Base-by-base conservation (phyloP, 2,888 invertebrate species). In the Ashinkailepas kermadecensis region DNA sequence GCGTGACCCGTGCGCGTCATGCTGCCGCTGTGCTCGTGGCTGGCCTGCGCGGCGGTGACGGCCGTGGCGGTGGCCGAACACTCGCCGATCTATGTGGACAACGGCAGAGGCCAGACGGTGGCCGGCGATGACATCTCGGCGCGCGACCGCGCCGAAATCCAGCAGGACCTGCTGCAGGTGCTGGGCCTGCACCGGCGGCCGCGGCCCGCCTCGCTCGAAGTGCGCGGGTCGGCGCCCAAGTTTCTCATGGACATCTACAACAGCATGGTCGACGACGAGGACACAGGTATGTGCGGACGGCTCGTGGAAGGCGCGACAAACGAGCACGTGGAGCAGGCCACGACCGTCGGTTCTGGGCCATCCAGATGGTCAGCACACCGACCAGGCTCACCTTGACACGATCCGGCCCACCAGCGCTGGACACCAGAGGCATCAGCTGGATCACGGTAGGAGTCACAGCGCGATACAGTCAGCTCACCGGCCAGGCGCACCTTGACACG, bases 151-250 rank as follows among this genome's bases (percentile, higher is more conserved):
- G 67, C 18, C 12, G 83, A 83, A 57, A 65, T 83, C n/a, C 82
- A 82, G 4, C 62, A 70, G 57, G 82, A 81, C 62, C 80, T 83
- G 57, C 82, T 82, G 25, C 82, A 81, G 15, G 78, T 82, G 58
- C 78, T 83, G 81, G 83, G 82, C 58, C 78, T 83, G 64, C 83
- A 82, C 21, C 81, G 64, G n/a, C 83, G 81, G 9, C 83, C 81
- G 54, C 23, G 58, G 57, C 25, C 59, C 9, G 59, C n/a, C 54
- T 39, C 18, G 3, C 59, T 54, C 25, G 58, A 70, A 18, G 58
- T 74, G 8, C 12, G 13, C 18, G 23, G 74, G 54, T 74, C 74
- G 74, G 74, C 74, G 74, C 54, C 74, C 18, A 7, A 39, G 54
- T 74, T 74, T 54, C 74, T 74, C 18, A 74, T 74, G 74, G 74